Evolutionary conservation across 2,888 invertebrate species (phyloP), one percentile per base, ranked within the genome.

Genomic region (Globia sparganii): DNA sequence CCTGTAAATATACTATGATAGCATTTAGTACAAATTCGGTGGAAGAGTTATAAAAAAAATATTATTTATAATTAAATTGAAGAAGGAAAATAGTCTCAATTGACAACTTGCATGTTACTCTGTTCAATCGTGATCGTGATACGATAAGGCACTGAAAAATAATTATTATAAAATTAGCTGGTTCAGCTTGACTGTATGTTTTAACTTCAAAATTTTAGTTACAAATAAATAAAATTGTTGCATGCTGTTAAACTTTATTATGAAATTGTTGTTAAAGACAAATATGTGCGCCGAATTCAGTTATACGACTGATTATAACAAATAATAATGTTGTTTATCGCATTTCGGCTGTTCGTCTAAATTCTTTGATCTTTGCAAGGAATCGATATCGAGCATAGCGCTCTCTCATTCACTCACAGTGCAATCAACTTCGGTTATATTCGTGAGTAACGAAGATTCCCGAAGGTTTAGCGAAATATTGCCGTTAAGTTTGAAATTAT

Each of bases 11-110:
- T 91, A 92, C 89, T 87, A 88, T 90, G 79, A 91, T 93, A 95
- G 95, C 91, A 92, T 94, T 95, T 96, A 96, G 96, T 96, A 95
- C 95, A 96, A 96, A 93, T 92, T 93, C 92, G 95, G 95, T 96
- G 94, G 94, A 95, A 94, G 95, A 92, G 90, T 90, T 91, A 83
- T 81, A 84, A 79, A 84, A 53, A 88, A 88, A 86, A 88, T 87
- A 91, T 89, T 91, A 91, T 91, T 91, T 92, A 89, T 90, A 87
- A 89, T 86, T 81, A 84, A 87, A 87, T 86, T 86, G 81, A 86
- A 74, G 75, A 86, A 80, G 89, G 85, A 87, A 53, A 90, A 89
- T 87, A 86, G 85, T 90, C 89, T 92, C 89, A 90, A 89, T 83
- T 87, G 86, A 78, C 67, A 83, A 84, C 77, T 85, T 83, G 72